These are phyloP conservation scores for Petrosia ficiformis DNA, from an alignment of 37 sponge, comb jelly and placozoan genomes.

Conservation along the genomic window DNA sequence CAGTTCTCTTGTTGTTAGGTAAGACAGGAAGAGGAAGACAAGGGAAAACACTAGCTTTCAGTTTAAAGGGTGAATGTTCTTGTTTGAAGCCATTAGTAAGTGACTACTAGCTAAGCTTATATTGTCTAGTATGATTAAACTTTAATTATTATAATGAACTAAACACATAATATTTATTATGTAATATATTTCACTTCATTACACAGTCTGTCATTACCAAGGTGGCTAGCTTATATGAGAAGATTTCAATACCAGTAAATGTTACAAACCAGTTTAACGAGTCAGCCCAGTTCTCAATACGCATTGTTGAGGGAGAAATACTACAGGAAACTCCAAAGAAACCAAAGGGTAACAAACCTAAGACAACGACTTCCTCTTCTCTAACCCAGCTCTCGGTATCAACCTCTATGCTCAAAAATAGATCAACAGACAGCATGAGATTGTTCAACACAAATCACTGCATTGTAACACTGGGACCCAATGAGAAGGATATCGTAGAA, in stretches of 20 bases:
- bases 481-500: neutral
- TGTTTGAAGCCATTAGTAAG: conserved; percentile 62
- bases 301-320: neutral
- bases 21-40: conserved; percentile 17
- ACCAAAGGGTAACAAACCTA: neutral
- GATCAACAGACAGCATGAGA: neutral
- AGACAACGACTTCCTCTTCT: too few relatives aligned
- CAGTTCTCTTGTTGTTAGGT: conserved; percentile 55
- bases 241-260: too few relatives aligned
- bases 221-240: too few relatives aligned
- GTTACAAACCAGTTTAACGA: too few relatives aligned
- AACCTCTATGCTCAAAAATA: neutral
- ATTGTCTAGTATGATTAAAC: too few relatives aligned
- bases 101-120: too few relatives aligned
- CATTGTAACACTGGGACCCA: neutral
- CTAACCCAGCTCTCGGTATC: too few relatives aligned
- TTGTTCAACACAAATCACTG: neutral
- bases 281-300: neutral
- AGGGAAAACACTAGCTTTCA: conserved; percentile 61
- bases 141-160: too few relatives aligned
- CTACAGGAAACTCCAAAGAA: neutral
- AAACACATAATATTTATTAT: too few relatives aligned
- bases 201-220: too few relatives aligned
- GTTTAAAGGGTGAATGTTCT: conserved; percentile 41
- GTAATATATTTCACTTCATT: too few relatives aligned